These are phyloP conservation scores for Lithobates sylvaticus DNA, from an alignment of 2,797 vertebrate species.

Conservation along the genomic window DNA sequence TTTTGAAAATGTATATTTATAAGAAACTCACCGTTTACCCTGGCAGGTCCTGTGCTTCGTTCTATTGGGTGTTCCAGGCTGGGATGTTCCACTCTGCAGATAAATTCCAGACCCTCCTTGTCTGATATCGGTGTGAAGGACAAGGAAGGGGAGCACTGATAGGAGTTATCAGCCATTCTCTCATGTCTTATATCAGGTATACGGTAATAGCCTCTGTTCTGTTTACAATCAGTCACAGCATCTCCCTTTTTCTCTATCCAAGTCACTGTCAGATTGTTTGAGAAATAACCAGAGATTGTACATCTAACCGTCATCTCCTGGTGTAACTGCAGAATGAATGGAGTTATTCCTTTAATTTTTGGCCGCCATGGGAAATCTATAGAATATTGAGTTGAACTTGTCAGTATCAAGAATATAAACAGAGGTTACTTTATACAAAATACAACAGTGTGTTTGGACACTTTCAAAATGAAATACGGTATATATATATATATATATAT, in stretches of 20 bases:
- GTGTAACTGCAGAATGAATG: background rate
- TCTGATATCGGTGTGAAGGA: background rate
- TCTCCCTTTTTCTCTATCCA: constrained; percentile 9
- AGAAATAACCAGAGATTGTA: constrained; percentile 3
- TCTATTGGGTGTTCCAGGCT: constrained; percentile 26
- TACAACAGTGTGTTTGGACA: too few relatives aligned
- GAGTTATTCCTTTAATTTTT: background rate
- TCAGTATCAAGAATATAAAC: too few relatives aligned
- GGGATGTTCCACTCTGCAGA: constrained; percentile 33
- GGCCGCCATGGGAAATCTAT: constrained; percentile 29
- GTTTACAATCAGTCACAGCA: background rate
- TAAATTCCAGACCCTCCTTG: background rate
- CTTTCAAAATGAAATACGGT: too few relatives aligned
- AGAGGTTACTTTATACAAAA: too few relatives aligned
- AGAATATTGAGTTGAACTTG: background rate
- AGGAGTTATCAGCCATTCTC: background rate
- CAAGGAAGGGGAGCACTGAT: constrained; percentile 3
- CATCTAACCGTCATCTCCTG: background rate
- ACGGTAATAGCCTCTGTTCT: background rate
- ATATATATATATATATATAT: too few relatives aligned
- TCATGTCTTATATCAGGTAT: background rate
- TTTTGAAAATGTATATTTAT: too few relatives aligned
- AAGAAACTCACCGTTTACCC: background rate
- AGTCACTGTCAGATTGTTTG: background rate
- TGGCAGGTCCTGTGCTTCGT: background rate